phyloP scores from a whole-genome alignment of 2,797 vertebrate species.

The Fistularia tabacaria region DNA sequence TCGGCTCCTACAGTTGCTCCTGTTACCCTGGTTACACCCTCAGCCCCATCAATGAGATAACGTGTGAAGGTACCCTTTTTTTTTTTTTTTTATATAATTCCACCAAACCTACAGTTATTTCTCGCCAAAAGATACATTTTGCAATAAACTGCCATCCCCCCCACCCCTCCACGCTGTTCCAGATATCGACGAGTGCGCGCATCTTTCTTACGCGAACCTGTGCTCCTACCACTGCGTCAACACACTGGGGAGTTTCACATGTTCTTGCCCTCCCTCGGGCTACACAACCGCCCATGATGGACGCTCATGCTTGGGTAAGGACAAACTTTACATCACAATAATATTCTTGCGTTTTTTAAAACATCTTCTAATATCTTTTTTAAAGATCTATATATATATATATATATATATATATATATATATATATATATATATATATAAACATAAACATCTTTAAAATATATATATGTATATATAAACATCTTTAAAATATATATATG shows the following conservation, averaged over 20 bases:
- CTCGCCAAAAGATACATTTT: neutral
- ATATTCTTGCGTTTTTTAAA: too few species aligned
- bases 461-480: too few species aligned
- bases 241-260: slow-evolving; percentile 85
- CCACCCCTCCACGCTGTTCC: slow-evolving; percentile 4
- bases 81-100: neutral
- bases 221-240: slow-evolving; percentile 88
- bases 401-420: too few species aligned
- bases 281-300: slow-evolving; percentile 82
- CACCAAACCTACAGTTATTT: neutral
- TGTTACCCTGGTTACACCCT: slow-evolving; percentile 89
- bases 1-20: slow-evolving; percentile 91
- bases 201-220: slow-evolving; percentile 82
- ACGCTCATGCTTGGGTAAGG: slow-evolving; percentile 85
- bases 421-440: too few species aligned
- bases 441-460: too few species aligned
- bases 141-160: neutral
- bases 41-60: slow-evolving; percentile 81
- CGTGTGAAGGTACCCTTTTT: slow-evolving; percentile 81
- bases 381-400: too few species aligned
- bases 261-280: slow-evolving; percentile 82
- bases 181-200: slow-evolving; percentile 92
- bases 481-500: too few species aligned
- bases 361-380: too few species aligned
- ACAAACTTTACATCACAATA: neutral